Conservation (phyloP, 2,113 vertebrate genomes). For the Zapornia atra region DNA sequence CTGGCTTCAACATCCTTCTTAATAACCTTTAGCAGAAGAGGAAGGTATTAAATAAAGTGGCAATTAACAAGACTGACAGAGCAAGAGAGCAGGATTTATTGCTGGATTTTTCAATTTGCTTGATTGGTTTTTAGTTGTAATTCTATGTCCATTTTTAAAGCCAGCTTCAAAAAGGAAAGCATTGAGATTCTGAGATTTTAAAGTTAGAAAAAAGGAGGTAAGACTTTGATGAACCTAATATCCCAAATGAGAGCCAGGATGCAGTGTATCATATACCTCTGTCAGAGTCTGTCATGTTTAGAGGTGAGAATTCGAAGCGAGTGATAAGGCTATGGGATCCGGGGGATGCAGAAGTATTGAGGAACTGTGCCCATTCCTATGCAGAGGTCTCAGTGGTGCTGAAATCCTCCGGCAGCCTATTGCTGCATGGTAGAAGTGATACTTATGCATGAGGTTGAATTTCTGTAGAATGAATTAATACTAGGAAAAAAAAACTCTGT, state of each 20-base stretch:
- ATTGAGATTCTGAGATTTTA: not conserved
- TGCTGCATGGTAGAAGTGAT: not conserved
- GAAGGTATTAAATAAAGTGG: constrained; percentile 30
- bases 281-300: rapidly evolving
- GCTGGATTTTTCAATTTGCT: not conserved
- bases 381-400: not conserved
- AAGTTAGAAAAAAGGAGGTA: not conserved
- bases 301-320: not conserved
- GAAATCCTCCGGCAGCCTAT: not conserved
- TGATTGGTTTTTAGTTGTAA: not conserved
- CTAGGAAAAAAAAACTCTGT: not conserved
- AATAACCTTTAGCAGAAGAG: constrained; percentile 33
- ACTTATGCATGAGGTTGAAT: not conserved
- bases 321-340: not conserved
- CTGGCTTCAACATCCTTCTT: constrained; percentile 3
- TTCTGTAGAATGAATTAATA: not conserved
- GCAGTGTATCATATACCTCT: not conserved
- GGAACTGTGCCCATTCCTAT: not conserved
- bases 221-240: not conserved
- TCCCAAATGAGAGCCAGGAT: not conserved
- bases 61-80: constrained; percentile 49
- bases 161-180: not conserved
- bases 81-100: not conserved
- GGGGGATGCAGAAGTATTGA: not conserved
- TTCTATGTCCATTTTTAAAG: not conserved